Evolutionary conservation across 2,888 invertebrate species (phyloP), one percentile per base, ranked within the genome.

Genomic region (Pemphredon lugubris): DNA sequence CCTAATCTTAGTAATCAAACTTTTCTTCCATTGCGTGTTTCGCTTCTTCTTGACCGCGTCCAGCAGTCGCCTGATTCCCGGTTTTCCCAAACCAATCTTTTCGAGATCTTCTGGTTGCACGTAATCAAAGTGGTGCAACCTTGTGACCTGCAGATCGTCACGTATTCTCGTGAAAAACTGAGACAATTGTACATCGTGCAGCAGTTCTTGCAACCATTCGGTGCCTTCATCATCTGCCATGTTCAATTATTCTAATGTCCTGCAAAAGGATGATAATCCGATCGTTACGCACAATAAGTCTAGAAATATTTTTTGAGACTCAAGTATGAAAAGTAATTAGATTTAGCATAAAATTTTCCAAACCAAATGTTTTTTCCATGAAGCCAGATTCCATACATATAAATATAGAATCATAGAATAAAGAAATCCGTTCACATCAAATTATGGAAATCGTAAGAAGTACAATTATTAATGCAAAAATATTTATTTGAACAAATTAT

Each of bases 41-140:
- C 96, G 94, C 88, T 94, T 94, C 90, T 97, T 97, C 83, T 97
- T 96, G 0, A 98, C 96, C 9, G 97, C 95, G 90, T 98, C 98
- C 87, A 98, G 91, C 11, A 99, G 91, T 59, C 98, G 92, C 32
- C 98, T 92, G 2, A 97, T 94, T 2, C 97, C 98, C 55, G 98
- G 98, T 88, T 96, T 96, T 50, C 98, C 97, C 87, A 99, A 93
- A 1, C 98, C 98, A 86, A 98, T 96, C 86, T 96, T 96, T 87
- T 98, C 98, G 86, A 99, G 92, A 90, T 99, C 98, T 81, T 98
- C 97, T 0, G 96, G 91, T 85, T 96, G 96, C n/a, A 99, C 98
- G 92, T 96, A 97, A 84, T 98, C 98, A 89, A 99, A 99, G 91
- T 99, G 99, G 55, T 97, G 95, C 83, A 98, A 90, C 70, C 97